Percentiles rank a stretch among this genome's conserved stretches.
Conservation (phyloP, 2,888 invertebrate species). For the Agelastica alni region DNA sequence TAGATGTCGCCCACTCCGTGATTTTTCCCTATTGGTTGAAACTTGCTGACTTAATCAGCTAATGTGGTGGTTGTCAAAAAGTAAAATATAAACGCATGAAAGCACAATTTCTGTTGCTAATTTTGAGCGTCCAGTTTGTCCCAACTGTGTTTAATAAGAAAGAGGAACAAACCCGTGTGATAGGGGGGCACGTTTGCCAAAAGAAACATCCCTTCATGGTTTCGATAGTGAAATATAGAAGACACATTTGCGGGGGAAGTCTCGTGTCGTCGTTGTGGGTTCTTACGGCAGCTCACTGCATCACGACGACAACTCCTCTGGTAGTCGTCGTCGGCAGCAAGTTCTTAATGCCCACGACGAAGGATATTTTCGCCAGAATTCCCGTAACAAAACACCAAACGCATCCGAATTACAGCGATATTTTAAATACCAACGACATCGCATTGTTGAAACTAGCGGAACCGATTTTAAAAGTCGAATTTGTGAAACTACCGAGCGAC, state of each 20-base stretch:
- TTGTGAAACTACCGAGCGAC: not conserved
- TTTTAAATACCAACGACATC: not conserved
- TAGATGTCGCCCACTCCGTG: no score
- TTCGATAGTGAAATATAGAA: constrained; percentile 10
- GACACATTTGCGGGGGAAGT: constrained; percentile 25
- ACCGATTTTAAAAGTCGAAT: not conserved
- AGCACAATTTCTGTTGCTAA: no score
- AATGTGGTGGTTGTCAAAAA: no score
- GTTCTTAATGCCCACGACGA: not conserved
- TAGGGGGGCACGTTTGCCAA: constrained; percentile 3
- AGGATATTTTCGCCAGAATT: not conserved
- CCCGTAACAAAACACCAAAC: not conserved
- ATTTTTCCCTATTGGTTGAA: no score
- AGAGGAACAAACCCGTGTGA: no score
- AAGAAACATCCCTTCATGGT: constrained; percentile 21
- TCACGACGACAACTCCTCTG: not conserved
- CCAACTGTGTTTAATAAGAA: no score
- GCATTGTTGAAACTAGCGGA: not conserved
- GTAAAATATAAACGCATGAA: no score
- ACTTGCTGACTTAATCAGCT: no score
- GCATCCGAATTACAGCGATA: not conserved
- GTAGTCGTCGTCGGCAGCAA: constrained; percentile 1
- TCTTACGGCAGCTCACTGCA: constrained; percentile 27
- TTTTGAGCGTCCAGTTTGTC: no score
- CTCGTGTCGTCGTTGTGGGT: constrained; percentile 25